Percentiles rank a stretch among this genome's conserved stretches.
phyloP scores from a whole-genome alignment of 2,888 invertebrate species.

The Drosophila sordidula region DNA sequence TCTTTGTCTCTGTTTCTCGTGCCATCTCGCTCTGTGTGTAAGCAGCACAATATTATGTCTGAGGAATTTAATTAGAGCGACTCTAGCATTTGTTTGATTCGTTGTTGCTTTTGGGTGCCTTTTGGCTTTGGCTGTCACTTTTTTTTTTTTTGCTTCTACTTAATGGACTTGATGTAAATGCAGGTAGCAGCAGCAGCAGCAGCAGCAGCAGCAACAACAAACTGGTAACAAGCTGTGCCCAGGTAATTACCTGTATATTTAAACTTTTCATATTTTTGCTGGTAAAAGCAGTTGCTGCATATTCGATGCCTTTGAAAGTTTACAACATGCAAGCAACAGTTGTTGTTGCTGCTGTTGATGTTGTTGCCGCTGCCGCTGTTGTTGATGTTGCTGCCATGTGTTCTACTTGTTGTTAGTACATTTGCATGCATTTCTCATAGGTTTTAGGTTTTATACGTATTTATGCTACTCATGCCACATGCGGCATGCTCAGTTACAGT shows the following conservation, averaged over 20 bases:
- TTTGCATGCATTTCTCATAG: constrained; percentile 52
- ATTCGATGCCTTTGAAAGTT: constrained; percentile 60
- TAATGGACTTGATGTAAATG: constrained; percentile 29
- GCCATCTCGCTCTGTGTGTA: not conserved
- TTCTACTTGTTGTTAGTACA: constrained; percentile 67
- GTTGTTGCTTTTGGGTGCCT: constrained; percentile 12
- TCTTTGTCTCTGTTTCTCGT: not conserved
- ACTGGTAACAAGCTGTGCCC: constrained; percentile 57
- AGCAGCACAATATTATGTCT: constrained; percentile 44
- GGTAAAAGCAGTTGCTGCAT: constrained; percentile 26
- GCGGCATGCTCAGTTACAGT: constrained; percentile 51
- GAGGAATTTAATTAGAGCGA: constrained; percentile 64
- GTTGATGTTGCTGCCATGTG: constrained; percentile 45
- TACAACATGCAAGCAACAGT: constrained; percentile 48
- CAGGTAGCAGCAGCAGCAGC: constrained; percentile 21
- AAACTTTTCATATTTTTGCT: constrained; percentile 67
- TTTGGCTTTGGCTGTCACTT: constrained; percentile 24
- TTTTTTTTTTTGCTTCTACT: constrained; percentile 23
- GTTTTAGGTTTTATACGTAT: constrained; percentile 57
- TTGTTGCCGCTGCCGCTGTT: constrained; percentile 26
- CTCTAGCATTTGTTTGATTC: constrained; percentile 51
- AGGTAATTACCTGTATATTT: constrained; percentile 62
- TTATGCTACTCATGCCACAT: constrained; percentile 57
- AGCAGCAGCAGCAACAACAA: constrained; percentile 11
- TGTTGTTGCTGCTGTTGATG: constrained; percentile 32